phyloP scores from a whole-genome alignment of 1,140 invertebrate genomes.

The Lerema accius region DNA sequence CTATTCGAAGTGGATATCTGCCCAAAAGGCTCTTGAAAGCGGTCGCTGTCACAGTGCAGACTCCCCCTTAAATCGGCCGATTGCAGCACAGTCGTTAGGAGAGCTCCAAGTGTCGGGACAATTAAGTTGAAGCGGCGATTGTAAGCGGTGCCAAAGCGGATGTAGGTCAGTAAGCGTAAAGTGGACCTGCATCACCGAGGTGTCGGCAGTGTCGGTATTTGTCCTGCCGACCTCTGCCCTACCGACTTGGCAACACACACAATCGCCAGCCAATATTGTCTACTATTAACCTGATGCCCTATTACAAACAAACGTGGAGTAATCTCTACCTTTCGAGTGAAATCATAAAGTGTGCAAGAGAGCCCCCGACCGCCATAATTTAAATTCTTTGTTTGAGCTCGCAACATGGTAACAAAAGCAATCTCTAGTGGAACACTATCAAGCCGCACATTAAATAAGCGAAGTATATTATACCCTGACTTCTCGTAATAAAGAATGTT shows the following conservation, averaged over 20 bases:
- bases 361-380: constrained; percentile 9
- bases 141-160: constrained; percentile 80
- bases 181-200: constrained; percentile 68
- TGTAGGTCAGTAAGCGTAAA: constrained; percentile 75
- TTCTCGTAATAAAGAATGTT: constrained; percentile 52
- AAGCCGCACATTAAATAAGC: not conserved
- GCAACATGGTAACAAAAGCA: constrained; percentile 56
- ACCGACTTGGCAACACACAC: constrained; percentile 55
- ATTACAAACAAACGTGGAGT: constrained; percentile 7
- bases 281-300: constrained; percentile 8
- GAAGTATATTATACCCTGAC: constrained; percentile 52
- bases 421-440: constrained; percentile 40
- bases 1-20: constrained; percentile 53
- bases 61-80: constrained; percentile 74
- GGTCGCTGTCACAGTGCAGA: constrained; percentile 55
- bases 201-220: constrained; percentile 50
- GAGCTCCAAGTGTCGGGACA: constrained; percentile 77
- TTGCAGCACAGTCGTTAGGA: constrained; percentile 79
- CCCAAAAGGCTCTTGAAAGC: constrained; percentile 53
- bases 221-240: constrained; percentile 51
- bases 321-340: not conserved
- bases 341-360: not conserved
- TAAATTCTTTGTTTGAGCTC: constrained; percentile 58
- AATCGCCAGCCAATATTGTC: constrained; percentile 30
- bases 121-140: constrained; percentile 81